Evolutionary conservation across 2,888 invertebrate species (phyloP).

Genomic region (Bombylius discolor): DNA sequence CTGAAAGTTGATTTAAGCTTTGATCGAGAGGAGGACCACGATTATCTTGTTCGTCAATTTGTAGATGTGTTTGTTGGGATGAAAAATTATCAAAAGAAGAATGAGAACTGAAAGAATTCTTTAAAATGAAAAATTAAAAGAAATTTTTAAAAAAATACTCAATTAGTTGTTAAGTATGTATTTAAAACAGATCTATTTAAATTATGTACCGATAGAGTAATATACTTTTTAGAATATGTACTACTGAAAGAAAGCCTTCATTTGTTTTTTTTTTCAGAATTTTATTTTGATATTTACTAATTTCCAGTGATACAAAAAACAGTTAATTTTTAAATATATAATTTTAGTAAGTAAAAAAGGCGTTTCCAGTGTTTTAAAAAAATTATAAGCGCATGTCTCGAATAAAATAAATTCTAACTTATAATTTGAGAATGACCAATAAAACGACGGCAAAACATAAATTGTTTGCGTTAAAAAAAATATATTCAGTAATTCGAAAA

Average conservation of each 20-base stretch:
- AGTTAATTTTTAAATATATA: neutral
- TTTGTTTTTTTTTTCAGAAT: too few relatives aligned
- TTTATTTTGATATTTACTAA: too few relatives aligned
- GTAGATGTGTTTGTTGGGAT: constrained; percentile 28
- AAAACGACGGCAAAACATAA: neutral
- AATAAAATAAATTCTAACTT: neutral
- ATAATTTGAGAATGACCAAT: neutral
- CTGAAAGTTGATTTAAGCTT: constrained; percentile 26
- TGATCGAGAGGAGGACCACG: constrained; percentile 22
- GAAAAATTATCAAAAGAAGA: constrained; percentile 36
- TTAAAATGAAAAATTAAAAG: constrained; percentile 20
- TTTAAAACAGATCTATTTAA: too few relatives aligned
- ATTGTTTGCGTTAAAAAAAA: too few relatives aligned
- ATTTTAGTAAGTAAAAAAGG: neutral
- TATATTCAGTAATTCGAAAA: too few relatives aligned
- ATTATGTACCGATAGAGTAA: too few relatives aligned
- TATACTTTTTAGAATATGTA: too few relatives aligned
- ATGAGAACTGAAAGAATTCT: constrained; percentile 37
- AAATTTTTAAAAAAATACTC: constrained; percentile 1
- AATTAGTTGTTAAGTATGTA: neutral
- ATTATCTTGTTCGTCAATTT: constrained; percentile 23
- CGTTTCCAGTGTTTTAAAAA: neutral
- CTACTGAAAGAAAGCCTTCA: too few relatives aligned
- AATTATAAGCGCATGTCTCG: neutral
- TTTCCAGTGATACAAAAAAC: too few relatives aligned